A percentile compares a stretch with the other conserved stretches of the same genome.
Evolutionary conservation across 1,140 invertebrate species (phyloP).

Genomic region (Rhizoglyphus robini): DNA sequence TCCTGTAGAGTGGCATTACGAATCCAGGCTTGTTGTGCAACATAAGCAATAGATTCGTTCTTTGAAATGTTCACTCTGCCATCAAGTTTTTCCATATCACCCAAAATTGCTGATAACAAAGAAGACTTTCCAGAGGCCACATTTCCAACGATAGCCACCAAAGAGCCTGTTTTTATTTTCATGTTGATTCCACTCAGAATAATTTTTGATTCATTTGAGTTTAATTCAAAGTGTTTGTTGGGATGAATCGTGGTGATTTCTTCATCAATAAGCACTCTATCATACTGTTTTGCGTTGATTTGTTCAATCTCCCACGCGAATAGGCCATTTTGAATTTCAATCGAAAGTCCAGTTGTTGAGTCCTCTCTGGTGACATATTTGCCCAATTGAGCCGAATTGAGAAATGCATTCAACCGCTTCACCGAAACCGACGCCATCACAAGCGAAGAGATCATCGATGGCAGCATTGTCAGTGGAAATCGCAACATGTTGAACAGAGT

Average conservation of each 20-base stretch:
- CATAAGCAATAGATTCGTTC: conserved; percentile 34
- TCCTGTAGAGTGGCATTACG: conserved; percentile 40
- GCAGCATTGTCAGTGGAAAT: conserved; percentile 30
- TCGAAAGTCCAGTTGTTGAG: not conserved
- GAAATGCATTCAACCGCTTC: conserved; percentile 72
- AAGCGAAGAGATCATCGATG: conserved; percentile 5
- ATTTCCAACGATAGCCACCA: conserved; percentile 39
- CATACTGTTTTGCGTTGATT: not conserved
- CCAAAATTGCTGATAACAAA: conserved; percentile 38
- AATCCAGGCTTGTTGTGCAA: conserved; percentile 46
- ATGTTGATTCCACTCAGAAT: conserved; percentile 26
- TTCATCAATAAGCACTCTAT: not conserved
- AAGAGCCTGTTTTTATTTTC: conserved; percentile 23
- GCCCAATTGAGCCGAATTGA: conserved; percentile 54
- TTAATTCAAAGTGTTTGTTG: not conserved
- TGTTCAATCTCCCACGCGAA: conserved; percentile 15
- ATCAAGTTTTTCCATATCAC: conserved; percentile 32
- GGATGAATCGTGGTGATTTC: not conserved
- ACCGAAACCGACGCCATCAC: conserved; percentile 54
- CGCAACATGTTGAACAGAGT: not conserved
- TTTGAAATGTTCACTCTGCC: conserved; percentile 29
- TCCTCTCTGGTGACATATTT: conserved; percentile 16
- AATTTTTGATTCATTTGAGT: not conserved
- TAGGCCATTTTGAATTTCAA: conserved; percentile 15
- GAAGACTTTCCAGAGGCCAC: conserved; percentile 41